Evolutionary conservation across 1,140 invertebrate species (phyloP), one percentile per base, ranked within the genome.

Genomic region (Phymastichus coffea): DNA sequence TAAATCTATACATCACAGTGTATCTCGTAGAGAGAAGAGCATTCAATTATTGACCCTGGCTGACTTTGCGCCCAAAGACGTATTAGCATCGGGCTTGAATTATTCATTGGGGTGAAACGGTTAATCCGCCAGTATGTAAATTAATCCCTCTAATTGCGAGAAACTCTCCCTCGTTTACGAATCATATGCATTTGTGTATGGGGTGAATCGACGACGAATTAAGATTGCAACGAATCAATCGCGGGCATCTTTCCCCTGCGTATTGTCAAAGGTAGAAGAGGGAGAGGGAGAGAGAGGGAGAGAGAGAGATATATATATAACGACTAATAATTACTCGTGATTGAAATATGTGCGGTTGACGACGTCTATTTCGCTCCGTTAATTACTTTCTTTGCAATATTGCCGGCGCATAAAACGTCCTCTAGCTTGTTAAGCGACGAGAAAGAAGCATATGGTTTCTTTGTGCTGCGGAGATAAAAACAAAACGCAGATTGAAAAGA

Each of bases 141-240:
- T 60, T 60, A 60, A 60, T 60, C 51, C 49, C 38, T 46, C 57
- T 61, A 70, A 62, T 63, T 63, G 56, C 49, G 49, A 68, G 35
- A 17, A n/a, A 20, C 20, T 22, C 1, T 15, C 41, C 8, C n/a
- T 54, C 37, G 58, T 54, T 60, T 53, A 43, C 58, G 51, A 60
- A 60, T 60, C 43, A 60, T 60, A 60, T 60, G 58, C 58, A 60
- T 60, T 60, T 54, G 54, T 60, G 38, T 30, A 23, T 33, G 15
- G 26, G 48, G 17, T 26, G n/a, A 17, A 7, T 23, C 40, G 3
- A 22, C 44, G 22, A 22, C 19, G 12, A 38, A 52, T 62, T 62
- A 62, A 56, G 53, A 52, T 57, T 62, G 40, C 52, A 47, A 47
- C 38, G 60, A 52, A 57, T 57, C 37, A 57, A 52, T 57, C 47